A percentile compares a stretch with the other conserved stretches of the same genome.
Evolutionary conservation across 2,797 vertebrate species (phyloP).

Genomic region (Sebastes kiyomatsui): DNA sequence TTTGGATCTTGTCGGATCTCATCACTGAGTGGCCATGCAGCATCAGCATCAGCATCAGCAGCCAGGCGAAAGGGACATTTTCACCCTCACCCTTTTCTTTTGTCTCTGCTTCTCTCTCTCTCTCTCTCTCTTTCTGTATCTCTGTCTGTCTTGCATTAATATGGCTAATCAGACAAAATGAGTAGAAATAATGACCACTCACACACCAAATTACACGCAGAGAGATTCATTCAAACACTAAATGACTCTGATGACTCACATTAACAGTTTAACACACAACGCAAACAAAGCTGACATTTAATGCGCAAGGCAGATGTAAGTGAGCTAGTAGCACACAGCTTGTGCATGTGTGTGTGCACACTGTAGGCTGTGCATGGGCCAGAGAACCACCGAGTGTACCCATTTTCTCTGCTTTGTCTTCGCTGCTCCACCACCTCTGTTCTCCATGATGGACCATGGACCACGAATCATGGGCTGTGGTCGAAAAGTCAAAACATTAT

Average conservation of each 20-base stretch:
- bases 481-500: no score
- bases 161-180: conserved; percentile 35
- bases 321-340: background rate
- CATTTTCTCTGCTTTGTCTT: conserved; percentile 3
- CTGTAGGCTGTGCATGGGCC: background rate
- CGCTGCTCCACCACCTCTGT: background rate
- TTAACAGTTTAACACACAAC: conserved; percentile 23
- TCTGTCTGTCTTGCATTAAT: conserved; percentile 42
- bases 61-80: background rate
- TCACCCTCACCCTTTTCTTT: background rate
- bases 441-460: background rate
- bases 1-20: background rate
- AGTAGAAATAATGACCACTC: conserved; percentile 37
- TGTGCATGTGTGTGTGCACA: background rate
- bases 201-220: conserved; percentile 18
- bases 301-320: background rate
- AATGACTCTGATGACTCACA: conserved; percentile 8
- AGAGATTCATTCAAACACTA: conserved; percentile 15
- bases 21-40: background rate
- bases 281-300: background rate
- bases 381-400: background rate
- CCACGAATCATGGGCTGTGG: background rate
- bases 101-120: background rate
- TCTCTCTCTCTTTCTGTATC: background rate
- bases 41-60: conserved; percentile 5